Evolutionary conservation across 2,797 vertebrate genomes (phyloP).

Genomic region (Aldrovandia affinis): DNA sequence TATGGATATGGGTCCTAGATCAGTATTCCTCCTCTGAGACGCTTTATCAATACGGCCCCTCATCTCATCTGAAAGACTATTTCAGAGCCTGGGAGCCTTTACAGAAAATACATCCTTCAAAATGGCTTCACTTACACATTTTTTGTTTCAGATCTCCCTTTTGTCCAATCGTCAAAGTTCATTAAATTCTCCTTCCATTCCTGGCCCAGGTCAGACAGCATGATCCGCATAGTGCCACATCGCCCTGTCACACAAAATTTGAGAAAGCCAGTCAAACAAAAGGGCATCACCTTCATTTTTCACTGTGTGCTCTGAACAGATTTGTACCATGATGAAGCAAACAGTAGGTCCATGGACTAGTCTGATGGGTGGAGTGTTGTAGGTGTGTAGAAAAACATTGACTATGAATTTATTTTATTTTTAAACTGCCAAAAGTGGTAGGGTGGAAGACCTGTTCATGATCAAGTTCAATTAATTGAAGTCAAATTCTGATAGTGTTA

Average conservation of each 20-base stretch:
- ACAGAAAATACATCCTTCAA: too few species aligned
- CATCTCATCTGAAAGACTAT: too few species aligned
- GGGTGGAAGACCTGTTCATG: too few species aligned
- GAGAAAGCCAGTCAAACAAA: background rate
- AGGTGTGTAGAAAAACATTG: background rate
- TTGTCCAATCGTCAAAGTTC: constrained; percentile 57
- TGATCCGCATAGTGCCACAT: constrained; percentile 62
- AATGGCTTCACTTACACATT: constrained; percentile 64
- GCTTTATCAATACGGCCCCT: too few species aligned
- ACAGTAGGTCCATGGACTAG: too few species aligned
- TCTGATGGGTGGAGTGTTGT: background rate
- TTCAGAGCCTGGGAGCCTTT: too few species aligned
- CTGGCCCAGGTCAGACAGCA: constrained; percentile 69
- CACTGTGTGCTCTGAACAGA: too few species aligned
- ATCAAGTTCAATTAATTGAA: background rate
- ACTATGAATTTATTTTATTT: background rate
- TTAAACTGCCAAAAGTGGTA: background rate
- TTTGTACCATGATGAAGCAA: too few species aligned
- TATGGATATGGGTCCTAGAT: background rate
- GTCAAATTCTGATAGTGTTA: background rate
- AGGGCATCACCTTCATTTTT: background rate
- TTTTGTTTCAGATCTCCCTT: constrained; percentile 66
- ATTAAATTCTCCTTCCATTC: constrained; percentile 70
- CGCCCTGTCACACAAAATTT: constrained; percentile 56
- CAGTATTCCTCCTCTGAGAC: background rate